Evolutionary conservation across 2,888 invertebrate genomes (phyloP).

Genomic region (Volucella inflata): DNA sequence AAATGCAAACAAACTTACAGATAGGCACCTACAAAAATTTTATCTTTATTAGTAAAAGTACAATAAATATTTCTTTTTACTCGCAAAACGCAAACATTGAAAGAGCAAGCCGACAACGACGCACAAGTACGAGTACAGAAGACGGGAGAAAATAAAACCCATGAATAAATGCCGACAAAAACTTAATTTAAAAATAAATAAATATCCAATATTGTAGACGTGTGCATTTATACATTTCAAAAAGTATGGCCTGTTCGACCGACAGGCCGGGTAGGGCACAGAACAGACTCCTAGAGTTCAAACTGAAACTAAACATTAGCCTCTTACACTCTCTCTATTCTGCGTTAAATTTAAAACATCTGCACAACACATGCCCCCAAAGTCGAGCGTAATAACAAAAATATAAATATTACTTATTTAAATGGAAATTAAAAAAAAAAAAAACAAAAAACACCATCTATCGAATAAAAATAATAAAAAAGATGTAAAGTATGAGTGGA

Average conservation of each 20-base stretch:
- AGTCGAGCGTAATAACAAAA: slow-evolving; percentile 70
- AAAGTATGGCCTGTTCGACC: slow-evolving; percentile 43
- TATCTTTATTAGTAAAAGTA: slow-evolving; percentile 53
- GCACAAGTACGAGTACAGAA: slow-evolving; percentile 22
- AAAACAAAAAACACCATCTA: slow-evolving; percentile 21
- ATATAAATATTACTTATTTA: slow-evolving; percentile 75
- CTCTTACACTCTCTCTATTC: slow-evolving; percentile 23
- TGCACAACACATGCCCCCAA: slow-evolving; percentile 71
- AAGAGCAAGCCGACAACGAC: slow-evolving; percentile 13
- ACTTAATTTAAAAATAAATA: slow-evolving; percentile 74
- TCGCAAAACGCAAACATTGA: slow-evolving; percentile 9
- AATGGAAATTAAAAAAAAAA: slow-evolving; percentile 67
- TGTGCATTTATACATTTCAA: slow-evolving; percentile 49
- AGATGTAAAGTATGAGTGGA: slow-evolving; percentile 67
- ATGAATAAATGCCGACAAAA: slow-evolving; percentile 71
- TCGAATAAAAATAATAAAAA: slow-evolving; percentile 55
- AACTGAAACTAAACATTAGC: slow-evolving; percentile 50
- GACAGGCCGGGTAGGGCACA: slow-evolving; percentile 4
- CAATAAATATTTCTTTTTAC: slow-evolving; percentile 42
- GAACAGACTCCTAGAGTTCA: slow-evolving; percentile 38
- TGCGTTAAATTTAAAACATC: slow-evolving; percentile 59
- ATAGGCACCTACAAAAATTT: slow-evolving; percentile 28
- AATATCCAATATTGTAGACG: slow-evolving; percentile 70
- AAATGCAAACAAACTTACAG: slow-evolving; percentile 38
- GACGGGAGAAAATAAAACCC: slow-evolving; percentile 49